phyloP scores from a whole-genome alignment of 2,888 invertebrate species.

The Nemotelus pantherinus region DNA sequence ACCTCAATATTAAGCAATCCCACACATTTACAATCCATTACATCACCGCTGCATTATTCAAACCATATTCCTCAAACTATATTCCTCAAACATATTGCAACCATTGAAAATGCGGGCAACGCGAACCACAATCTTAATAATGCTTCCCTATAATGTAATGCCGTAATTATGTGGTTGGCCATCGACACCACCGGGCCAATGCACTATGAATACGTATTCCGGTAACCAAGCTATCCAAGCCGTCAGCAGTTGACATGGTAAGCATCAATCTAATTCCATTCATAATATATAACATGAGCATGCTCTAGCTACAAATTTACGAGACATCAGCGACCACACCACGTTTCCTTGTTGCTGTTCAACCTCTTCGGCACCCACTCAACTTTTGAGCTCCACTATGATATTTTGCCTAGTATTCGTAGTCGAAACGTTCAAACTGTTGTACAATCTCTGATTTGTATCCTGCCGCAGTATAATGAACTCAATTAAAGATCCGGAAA shows the following conservation, averaged over 20 bases:
- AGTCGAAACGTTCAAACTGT: background rate
- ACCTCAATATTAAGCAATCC: too few relatives aligned
- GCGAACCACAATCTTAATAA: constrained; percentile 25
- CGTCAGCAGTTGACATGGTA: constrained; percentile 10
- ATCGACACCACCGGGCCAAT: constrained; percentile 3
- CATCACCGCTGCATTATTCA: too few relatives aligned
- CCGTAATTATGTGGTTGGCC: constrained; percentile 29
- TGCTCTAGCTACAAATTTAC: background rate
- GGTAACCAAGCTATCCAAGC: background rate
- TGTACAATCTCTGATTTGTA: constrained; percentile 29
- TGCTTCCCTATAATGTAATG: constrained; percentile 22
- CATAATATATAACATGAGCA: constrained; percentile 9
- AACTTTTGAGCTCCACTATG: background rate
- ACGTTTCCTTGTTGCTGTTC: background rate
- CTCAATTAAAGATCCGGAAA: constrained; percentile 33
- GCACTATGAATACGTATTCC: constrained; percentile 28
- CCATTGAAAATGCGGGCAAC: constrained; percentile 22
- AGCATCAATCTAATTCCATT: constrained; percentile 7
- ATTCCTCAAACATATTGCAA: too few relatives aligned
- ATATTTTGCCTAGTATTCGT: background rate
- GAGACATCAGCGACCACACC: background rate
- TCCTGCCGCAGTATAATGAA: constrained; percentile 31
- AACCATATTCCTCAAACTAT: too few relatives aligned
- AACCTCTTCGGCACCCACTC: background rate
- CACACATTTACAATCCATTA: too few relatives aligned